These are phyloP conservation scores for Ageneiosus marmoratus DNA, from an alignment of 2,113 vertebrate species.

Conservation along the genomic window DNA sequence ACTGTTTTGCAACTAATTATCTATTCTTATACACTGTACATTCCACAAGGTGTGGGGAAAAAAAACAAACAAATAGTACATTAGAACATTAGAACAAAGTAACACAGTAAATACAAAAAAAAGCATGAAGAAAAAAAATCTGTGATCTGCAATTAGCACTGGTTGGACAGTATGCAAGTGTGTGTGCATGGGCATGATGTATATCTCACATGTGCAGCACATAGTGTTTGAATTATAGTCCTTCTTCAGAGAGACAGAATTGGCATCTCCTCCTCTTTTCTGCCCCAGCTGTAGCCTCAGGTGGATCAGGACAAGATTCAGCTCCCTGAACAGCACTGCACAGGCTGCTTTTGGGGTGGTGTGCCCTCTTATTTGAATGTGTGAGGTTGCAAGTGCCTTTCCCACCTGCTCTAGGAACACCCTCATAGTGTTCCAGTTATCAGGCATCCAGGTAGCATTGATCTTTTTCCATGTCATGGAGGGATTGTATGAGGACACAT, in stretches of 20 bases:
- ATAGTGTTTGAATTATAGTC: background rate
- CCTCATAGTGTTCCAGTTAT: background rate
- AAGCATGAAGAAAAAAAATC: background rate
- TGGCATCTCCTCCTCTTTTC: conserved; percentile 9
- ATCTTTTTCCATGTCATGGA: conserved; percentile 30
- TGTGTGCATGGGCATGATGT: conserved; percentile 8
- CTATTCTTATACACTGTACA: too few relatives aligned
- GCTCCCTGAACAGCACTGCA: background rate
- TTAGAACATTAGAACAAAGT: too few relatives aligned
- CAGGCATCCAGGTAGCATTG: conserved; percentile 4
- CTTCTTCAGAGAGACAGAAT: background rate
- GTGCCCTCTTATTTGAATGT: conserved; percentile 9
- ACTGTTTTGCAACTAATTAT: too few relatives aligned
- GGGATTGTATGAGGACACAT: conserved; percentile 42
- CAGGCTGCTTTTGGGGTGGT: background rate
- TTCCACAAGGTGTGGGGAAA: too few relatives aligned
- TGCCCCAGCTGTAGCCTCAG: conserved; percentile 8
- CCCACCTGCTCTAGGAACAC: conserved; percentile 36
- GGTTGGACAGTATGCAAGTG: background rate
- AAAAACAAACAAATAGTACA: too few relatives aligned
- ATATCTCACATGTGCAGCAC: conserved; percentile 8
- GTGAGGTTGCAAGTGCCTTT: conserved; percentile 1
- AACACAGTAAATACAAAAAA: background rate
- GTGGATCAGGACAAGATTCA: background rate
- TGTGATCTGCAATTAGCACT: background rate